phyloP scores from a whole-genome alignment of 2,113 vertebrate genomes.

The Pandion haliaetus region DNA sequence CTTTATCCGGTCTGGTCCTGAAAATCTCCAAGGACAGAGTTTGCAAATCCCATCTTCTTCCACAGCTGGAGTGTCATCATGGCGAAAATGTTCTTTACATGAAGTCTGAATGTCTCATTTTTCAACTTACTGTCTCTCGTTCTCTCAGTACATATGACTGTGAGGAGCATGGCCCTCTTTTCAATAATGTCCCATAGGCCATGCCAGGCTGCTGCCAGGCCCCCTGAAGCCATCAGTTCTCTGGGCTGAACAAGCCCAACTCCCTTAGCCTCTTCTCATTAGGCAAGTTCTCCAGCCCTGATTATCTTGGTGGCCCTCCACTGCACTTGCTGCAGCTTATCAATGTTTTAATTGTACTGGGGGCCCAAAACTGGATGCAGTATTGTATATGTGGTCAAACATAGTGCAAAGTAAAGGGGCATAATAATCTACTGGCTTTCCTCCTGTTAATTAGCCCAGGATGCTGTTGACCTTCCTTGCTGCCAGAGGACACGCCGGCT shows the following conservation, averaged over 20 bases:
- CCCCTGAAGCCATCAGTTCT: neutral
- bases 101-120: neutral
- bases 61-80: neutral
- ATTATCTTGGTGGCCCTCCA: neutral
- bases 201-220: neutral
- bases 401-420: accelerated
- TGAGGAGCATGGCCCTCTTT: neutral
- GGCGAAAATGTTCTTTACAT: neutral
- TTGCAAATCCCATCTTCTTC: neutral
- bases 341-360: neutral
- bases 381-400: neutral
- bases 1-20: neutral
- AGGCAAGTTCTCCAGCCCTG: neutral
- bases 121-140: neutral
- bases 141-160: neutral
- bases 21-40: neutral
- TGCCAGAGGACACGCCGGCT: neutral
- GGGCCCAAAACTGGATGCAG: neutral
- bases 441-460: neutral
- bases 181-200: accelerated
- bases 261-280: neutral
- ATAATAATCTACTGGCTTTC: neutral
- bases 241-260: neutral
- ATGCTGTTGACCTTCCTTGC: neutral
- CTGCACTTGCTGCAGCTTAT: neutral